Conservation (phyloP, 2,888 invertebrate genomes). For the Drosophila austrosaltans region DNA sequence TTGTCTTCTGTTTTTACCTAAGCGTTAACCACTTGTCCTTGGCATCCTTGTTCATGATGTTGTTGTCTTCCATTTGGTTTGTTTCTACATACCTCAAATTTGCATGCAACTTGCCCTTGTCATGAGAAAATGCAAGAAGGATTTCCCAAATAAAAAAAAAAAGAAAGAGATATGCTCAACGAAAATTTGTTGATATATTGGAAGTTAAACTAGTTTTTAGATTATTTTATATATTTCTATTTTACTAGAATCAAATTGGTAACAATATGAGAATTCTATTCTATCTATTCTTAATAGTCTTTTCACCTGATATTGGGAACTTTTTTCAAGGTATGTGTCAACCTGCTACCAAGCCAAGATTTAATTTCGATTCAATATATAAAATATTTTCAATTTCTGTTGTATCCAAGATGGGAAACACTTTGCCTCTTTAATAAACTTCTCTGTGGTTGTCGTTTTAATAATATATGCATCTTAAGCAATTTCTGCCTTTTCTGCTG, state of each 20-base stretch:
- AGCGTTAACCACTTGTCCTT: conserved; percentile 3
- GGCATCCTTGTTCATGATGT: conserved; percentile 9
- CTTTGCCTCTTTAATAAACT: not conserved
- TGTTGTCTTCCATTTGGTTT: conserved; percentile 10
- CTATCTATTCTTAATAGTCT: too few species aligned
- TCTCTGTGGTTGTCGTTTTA: not conserved
- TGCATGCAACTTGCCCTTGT: conserved; percentile 5
- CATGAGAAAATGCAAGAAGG: not conserved
- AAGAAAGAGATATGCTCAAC: not conserved
- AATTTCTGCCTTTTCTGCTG: not conserved
- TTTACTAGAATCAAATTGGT: too few species aligned
- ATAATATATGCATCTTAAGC: not conserved
- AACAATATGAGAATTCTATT: too few species aligned
- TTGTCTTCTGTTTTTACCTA: conserved; percentile 21
- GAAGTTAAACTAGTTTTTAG: too few species aligned
- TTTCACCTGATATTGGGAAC: too few species aligned
- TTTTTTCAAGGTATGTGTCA: too few species aligned
- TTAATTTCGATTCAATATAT: too few species aligned
- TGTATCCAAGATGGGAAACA: too few species aligned
- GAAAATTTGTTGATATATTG: not conserved
- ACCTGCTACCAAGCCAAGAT: too few species aligned
- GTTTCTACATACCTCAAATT: not conserved
- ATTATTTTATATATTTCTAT: too few species aligned
- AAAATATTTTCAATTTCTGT: too few species aligned
- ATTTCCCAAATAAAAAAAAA: not conserved